These are phyloP conservation scores for Acromyrmex charruanus DNA, from an alignment of 1,140 invertebrate genomes.

Conservation along the genomic window DNA sequence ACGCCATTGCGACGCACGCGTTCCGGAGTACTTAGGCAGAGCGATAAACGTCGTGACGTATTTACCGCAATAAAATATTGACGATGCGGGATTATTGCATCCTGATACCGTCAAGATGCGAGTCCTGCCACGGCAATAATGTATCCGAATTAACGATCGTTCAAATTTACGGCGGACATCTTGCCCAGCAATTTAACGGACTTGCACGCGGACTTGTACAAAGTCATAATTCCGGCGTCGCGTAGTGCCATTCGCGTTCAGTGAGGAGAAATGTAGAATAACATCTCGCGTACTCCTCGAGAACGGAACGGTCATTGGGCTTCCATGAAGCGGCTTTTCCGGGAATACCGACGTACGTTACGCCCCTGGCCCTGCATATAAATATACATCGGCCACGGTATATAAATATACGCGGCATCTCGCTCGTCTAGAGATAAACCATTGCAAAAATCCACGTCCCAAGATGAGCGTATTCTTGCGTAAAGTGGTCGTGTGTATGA, in stretches of 20 bases:
- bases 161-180: conserved; percentile 41
- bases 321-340: conserved; percentile 54
- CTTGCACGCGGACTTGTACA: conserved; percentile 1
- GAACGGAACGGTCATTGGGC: conserved; percentile 8
- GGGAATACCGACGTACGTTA: conserved; percentile 21
- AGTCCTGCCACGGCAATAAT: conserved; percentile 18
- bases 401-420: conserved; percentile 46
- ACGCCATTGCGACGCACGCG: not conserved
- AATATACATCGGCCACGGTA: conserved; percentile 42
- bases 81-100: conserved; percentile 43
- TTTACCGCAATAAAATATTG: conserved; percentile 55
- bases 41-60: conserved; percentile 48
- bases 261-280: conserved; percentile 28
- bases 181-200: conserved; percentile 43
- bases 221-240: conserved; percentile 35
- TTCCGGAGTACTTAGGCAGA: not conserved
- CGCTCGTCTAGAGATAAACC: not conserved
- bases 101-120: conserved; percentile 38
- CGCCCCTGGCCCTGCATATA: conserved; percentile 40
- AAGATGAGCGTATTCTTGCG: not conserved
- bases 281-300: not conserved
- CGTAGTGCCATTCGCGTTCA: not conserved
- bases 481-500: conserved; percentile 2
- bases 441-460: conserved; percentile 35
- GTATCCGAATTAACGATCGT: conserved; percentile 50